Percentiles rank a stretch among this genome's conserved stretches.
phyloP scores from a whole-genome alignment of 2,113 vertebrate genomes.

The Chaetodon auriga region DNA sequence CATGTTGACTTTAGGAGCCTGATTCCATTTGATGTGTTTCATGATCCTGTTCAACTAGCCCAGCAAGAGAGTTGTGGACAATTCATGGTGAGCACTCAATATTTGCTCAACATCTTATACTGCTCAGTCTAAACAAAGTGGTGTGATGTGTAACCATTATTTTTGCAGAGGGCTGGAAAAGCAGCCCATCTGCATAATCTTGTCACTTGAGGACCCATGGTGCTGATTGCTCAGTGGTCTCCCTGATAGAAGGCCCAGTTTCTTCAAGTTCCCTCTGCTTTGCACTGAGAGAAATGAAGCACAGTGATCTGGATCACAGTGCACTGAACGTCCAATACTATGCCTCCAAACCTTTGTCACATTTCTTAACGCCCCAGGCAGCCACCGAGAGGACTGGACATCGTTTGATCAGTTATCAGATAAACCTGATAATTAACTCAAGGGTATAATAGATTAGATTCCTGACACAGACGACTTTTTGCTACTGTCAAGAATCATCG shows the following conservation, averaged over 20 bases:
- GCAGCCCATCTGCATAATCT: background rate
- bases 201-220: background rate
- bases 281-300: no score
- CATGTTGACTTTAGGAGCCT: conserved; percentile 8
- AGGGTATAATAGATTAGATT: background rate
- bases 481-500: background rate
- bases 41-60: conserved; percentile 53
- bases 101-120: conserved; percentile 41
- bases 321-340: background rate
- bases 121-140: conserved; percentile 18
- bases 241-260: conserved; percentile 13
- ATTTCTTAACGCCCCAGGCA: background rate
- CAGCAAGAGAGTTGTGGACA: background rate
- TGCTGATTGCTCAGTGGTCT: conserved; percentile 14
- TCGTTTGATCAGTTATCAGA: conserved; percentile 3
- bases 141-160: background rate
- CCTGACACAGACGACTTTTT: background rate
- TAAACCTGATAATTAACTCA: conserved; percentile 6
- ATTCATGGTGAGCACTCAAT: background rate
- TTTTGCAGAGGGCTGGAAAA: background rate
- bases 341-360: background rate
- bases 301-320: no score
- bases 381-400: background rate
- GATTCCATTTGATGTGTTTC: background rate
- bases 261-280: conserved; percentile 1